Conservation (phyloP, 1,140 invertebrate species). For the Aphidius ervi region DNA sequence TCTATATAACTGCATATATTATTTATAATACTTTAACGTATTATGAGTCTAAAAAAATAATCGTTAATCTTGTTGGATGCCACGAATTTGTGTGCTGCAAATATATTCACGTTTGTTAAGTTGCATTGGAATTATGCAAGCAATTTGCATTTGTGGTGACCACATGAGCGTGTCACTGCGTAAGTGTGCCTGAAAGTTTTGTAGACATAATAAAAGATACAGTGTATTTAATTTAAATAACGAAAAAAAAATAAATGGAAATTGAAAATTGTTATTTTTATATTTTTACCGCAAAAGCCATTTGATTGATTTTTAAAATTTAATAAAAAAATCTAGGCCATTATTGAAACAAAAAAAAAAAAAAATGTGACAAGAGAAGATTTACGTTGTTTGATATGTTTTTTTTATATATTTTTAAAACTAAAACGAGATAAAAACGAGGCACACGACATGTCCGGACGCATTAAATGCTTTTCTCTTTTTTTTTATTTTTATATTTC, state of each 20-base stretch:
- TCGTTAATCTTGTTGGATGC: conserved; percentile 37
- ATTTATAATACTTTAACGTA: too few species aligned
- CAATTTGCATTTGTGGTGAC: conserved; percentile 30
- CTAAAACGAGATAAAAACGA: neutral
- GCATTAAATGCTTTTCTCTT: neutral
- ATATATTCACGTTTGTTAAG: conserved; percentile 23
- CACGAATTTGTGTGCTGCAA: conserved; percentile 11
- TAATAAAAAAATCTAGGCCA: too few species aligned
- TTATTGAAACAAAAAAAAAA: too few species aligned
- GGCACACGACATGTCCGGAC: conserved; percentile 2
- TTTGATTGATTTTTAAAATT: too few species aligned
- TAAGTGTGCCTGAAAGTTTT: conserved; percentile 16
- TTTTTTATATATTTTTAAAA: too few species aligned
- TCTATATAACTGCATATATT: too few species aligned
- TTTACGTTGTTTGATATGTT: too few species aligned
- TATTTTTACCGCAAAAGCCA: too few species aligned
- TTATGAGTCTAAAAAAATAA: conserved; percentile 32
- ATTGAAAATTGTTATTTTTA: too few species aligned
- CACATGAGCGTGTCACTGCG: conserved; percentile 20
- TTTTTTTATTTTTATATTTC: conserved; percentile 21
- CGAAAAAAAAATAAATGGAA: too few species aligned
- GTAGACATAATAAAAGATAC: conserved; percentile 6
- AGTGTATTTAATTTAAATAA: neutral
- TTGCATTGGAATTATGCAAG: conserved; percentile 40
- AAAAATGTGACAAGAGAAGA: too few species aligned